Percentiles rank a stretch among this genome's conserved stretches.
Conservation (phyloP, 2,113 vertebrate genomes). For the Nyctibius bracteatus region DNA sequence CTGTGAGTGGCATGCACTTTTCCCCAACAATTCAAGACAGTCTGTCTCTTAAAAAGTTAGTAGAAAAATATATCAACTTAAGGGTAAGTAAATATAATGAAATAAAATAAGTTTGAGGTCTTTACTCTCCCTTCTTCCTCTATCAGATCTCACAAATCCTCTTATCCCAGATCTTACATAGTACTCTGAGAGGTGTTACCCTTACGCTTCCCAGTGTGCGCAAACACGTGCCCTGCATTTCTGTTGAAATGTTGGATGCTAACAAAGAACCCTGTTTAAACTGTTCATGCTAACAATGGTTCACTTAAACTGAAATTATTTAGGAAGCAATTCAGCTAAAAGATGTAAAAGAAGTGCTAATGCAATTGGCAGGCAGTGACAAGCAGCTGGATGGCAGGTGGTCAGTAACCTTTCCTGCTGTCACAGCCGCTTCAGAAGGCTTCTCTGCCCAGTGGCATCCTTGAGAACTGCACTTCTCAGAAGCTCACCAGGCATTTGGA, state of each 20-base stretch:
- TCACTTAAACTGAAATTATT: neutral
- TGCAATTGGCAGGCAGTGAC: neutral
- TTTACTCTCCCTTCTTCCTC: neutral
- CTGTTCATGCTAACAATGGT: neutral
- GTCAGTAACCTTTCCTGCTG: neutral
- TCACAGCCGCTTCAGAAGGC: neutral
- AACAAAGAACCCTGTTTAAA: neutral
- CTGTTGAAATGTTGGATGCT: neutral
- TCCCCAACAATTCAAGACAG: neutral
- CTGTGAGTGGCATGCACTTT: neutral
- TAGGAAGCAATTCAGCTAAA: neutral
- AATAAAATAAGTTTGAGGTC: neutral
- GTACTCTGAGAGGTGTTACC: neutral
- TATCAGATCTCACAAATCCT: neutral
- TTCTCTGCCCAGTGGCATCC: neutral
- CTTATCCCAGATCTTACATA: fast-evolving
- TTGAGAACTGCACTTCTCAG: neutral
- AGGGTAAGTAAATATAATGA: neutral
- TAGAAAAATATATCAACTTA: neutral
- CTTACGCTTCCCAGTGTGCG: neutral
- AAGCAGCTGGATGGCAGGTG: neutral
- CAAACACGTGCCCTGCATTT: neutral
- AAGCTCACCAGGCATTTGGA: neutral
- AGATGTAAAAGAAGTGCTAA: neutral
- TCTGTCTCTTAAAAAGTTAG: neutral